Conservation (phyloP, 1,140 invertebrate genomes). For the Euura saliciscinereae region DNA sequence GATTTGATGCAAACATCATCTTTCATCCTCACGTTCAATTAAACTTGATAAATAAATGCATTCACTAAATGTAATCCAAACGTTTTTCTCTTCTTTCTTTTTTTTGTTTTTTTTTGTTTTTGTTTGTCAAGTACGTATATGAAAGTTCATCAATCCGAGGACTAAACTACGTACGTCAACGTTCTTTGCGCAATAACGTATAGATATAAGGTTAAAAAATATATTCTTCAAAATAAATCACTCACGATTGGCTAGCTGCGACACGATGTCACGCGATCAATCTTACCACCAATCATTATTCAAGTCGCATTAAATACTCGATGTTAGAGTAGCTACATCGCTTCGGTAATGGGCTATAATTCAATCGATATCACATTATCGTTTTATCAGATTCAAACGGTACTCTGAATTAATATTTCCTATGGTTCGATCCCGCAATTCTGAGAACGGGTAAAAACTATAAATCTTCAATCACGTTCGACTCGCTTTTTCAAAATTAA, state of each 20-base stretch:
- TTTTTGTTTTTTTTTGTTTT: too few relatives aligned
- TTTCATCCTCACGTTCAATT: neutral
- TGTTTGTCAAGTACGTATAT: too few relatives aligned
- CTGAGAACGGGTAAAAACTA: too few relatives aligned
- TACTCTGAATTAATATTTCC: neutral
- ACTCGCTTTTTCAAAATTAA: too few relatives aligned
- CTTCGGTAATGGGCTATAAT: neutral
- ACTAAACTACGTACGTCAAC: too few relatives aligned
- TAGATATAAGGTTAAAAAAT: too few relatives aligned
- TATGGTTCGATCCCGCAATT: too few relatives aligned
- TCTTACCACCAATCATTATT: neutral
- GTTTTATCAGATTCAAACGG: neutral
- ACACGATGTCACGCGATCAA: neutral
- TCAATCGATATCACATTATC: neutral
- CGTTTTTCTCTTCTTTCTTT: neutral
- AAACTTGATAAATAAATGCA: slow-evolving; percentile 3
- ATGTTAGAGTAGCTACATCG: neutral
- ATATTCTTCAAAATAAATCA: too few relatives aligned
- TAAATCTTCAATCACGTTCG: too few relatives aligned
- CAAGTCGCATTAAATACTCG: neutral
- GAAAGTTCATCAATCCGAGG: neutral
- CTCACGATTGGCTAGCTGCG: too few relatives aligned
- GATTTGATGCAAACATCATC: slow-evolving; percentile 16
- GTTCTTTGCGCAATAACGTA: too few relatives aligned
- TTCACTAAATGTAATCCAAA: neutral